A percentile compares a stretch with the other conserved stretches of the same genome.
Evolutionary conservation across 2,888 invertebrate species (phyloP).

Genomic region (Orthosia gracilis): DNA sequence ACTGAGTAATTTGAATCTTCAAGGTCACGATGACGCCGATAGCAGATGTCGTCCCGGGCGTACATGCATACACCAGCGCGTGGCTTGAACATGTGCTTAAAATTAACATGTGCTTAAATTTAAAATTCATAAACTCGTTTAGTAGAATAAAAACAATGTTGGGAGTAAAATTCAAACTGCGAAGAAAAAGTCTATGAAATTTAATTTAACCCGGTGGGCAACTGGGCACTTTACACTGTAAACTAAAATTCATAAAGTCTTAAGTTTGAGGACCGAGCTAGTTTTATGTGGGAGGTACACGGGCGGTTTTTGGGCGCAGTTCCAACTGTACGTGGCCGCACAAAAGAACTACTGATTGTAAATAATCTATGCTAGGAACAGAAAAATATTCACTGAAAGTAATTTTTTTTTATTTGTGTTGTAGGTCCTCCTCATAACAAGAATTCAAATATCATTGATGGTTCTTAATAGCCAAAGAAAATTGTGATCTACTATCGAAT

Average conservation of each 20-base stretch:
- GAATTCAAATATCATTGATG: neutral
- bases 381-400: neutral
- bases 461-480: neutral
- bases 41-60: too few species aligned
- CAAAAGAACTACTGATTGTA: slow-evolving; percentile 28
- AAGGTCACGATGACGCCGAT: too few species aligned
- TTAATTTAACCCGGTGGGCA: slow-evolving; percentile 55
- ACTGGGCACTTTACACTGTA: slow-evolving; percentile 28
- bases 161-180: slow-evolving; percentile 26
- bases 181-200: slow-evolving; percentile 50
- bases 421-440: neutral
- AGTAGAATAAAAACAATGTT: slow-evolving; percentile 37
- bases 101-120: too few species aligned
- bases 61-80: too few species aligned
- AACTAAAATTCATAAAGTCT: slow-evolving; percentile 62
- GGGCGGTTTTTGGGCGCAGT: slow-evolving; percentile 36
- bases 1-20: too few species aligned
- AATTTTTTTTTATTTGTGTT: too few species aligned
- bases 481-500: neutral
- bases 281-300: slow-evolving; percentile 44
- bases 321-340: slow-evolving; percentile 32
- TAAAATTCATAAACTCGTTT: slow-evolving; percentile 53
- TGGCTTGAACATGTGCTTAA: too few species aligned
- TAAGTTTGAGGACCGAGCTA: slow-evolving; percentile 55
- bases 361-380: slow-evolving; percentile 17